These are phyloP conservation scores for Vireo altiloquus DNA, from an alignment of 2,113 vertebrate species.

Conservation along the genomic window DNA sequence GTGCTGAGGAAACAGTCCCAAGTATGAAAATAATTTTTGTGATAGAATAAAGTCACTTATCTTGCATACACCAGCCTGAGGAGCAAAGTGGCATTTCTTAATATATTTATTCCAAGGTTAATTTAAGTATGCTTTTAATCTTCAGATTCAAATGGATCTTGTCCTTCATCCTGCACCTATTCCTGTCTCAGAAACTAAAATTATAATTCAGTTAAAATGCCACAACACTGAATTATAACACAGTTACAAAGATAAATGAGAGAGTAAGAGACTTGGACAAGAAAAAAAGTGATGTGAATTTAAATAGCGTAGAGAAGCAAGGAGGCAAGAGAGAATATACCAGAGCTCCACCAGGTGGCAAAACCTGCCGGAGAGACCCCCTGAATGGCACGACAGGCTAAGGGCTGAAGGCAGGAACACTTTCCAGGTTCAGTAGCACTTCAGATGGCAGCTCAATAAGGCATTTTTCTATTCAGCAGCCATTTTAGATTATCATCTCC, in stretches of 20 bases:
- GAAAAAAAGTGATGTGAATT: neutral
- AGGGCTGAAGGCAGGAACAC: neutral
- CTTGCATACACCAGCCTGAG: neutral
- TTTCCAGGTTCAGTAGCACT: neutral
- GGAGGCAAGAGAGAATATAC: neutral
- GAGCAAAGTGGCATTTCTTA: neutral
- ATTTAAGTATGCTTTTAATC: neutral
- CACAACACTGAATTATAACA: neutral
- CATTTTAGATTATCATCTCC: neutral
- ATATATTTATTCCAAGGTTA: neutral
- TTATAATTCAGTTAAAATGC: neutral
- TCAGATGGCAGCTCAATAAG: neutral
- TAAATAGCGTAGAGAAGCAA: neutral
- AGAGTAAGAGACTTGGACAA: neutral
- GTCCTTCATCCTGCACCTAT: neutral
- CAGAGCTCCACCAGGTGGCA: neutral
- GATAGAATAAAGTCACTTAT: neutral
- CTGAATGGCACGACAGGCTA: neutral
- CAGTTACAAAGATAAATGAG: neutral
- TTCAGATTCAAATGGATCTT: neutral
- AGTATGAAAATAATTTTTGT: neutral
- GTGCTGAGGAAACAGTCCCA: neutral
- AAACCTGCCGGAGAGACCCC: neutral
- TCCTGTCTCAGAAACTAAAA: neutral
- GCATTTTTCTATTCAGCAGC: neutral